These are phyloP conservation scores for Catharus bicknelli DNA, from an alignment of 2,113 vertebrate species.

Conservation along the genomic window DNA sequence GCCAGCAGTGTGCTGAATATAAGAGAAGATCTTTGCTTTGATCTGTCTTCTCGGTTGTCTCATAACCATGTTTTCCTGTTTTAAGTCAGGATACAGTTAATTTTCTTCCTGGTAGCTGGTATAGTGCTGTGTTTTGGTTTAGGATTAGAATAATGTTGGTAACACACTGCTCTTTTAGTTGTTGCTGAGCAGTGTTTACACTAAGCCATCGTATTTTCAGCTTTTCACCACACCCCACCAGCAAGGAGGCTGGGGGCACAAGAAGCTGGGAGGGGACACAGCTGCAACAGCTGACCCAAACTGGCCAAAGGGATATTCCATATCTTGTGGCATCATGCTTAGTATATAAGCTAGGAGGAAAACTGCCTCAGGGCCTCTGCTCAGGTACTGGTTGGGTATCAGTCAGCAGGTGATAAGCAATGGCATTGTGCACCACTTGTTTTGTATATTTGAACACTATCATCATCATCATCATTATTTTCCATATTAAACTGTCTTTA, in stretches of 20 bases:
- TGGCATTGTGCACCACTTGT: rapidly evolving
- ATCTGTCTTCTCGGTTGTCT: background rate
- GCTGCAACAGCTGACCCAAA: background rate
- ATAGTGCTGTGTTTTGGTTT: background rate
- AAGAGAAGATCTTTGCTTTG: background rate
- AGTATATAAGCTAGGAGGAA: background rate
- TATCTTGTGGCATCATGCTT: background rate
- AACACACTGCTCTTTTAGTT: background rate
- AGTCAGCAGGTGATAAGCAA: background rate
- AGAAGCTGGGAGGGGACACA: background rate
- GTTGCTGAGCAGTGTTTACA: background rate
- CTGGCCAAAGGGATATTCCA: background rate
- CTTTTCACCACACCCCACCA: background rate
- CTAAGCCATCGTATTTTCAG: background rate
- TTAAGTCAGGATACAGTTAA: background rate
- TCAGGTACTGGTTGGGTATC: background rate
- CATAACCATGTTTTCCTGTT: background rate
- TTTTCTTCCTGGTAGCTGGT: background rate
- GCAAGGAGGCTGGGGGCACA: background rate
- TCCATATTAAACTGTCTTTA: background rate
- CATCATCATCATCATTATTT: background rate
- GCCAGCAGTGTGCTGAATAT: background rate
- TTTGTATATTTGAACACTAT: background rate
- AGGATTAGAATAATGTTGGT: background rate
- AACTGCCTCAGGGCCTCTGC: background rate